Evolutionary conservation across 2,113 vertebrate species (phyloP), one percentile per base, ranked within the genome.

Genomic region (Paraplagusia blochii): DNA sequence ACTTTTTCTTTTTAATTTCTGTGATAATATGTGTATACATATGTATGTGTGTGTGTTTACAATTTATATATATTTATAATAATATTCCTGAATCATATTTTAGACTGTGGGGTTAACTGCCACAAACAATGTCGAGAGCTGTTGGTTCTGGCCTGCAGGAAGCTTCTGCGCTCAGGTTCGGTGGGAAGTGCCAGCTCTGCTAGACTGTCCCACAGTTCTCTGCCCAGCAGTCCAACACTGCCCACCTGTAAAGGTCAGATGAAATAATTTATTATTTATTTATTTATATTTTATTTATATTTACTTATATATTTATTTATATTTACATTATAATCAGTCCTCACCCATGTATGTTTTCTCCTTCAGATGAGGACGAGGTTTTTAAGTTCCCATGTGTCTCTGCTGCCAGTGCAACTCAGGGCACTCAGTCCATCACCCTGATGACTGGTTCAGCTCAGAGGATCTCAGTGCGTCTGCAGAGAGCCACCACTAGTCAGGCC

Each of bases 51-150:
- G 22, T 29, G 6, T 29, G 6, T 29, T n/a, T n/a, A n/a, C n/a
- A n/a, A 29, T 29, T 29, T 29, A 29, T 29, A 4, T 29, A 6
- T 29, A 29, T 29, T 4, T 29, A 4, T 29, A 29, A 29, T 29
- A 29, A 29, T 29, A 29, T 29, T 29, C 6, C 22, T 29, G 22
- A 6, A 29, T 2, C 3, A 29, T 29, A 6, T 29, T 29, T 29
- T 29, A 99, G 97, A 99, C 56, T 99, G 97, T 0, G 97, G 95
- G 14, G 95, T 94, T 62, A 99, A 98, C 81, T 98, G 96, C 67
- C 97, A 99, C 68, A 99, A 97, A 85, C 97, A 98, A 53, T 99
- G 97, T 81, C 91, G 94, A 66, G 95, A 98, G 69, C 89, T 98
- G 48, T 88, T 99, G 73, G 95, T 98, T 72, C 86, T 97, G 67